Percentiles rank a stretch among this genome's conserved stretches.
Conservation (phyloP, 1,140 invertebrate genomes). For the Telenomus remus region DNA sequence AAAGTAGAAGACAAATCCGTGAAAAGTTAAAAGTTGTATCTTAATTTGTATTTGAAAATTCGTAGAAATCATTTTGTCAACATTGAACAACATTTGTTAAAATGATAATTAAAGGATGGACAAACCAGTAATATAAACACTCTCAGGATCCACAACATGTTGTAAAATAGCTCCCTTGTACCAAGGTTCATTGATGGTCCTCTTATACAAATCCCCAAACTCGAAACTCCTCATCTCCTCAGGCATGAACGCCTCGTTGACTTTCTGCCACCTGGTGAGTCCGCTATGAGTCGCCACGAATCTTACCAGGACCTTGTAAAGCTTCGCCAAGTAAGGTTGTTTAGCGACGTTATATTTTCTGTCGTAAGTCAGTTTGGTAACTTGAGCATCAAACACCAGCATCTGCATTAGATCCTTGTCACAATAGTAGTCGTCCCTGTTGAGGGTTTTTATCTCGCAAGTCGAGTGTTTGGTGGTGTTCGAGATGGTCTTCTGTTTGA, state of each 20-base stretch:
- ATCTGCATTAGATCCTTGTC: slow-evolving; percentile 90
- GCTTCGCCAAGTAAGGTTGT: slow-evolving; percentile 35
- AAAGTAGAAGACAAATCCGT: too few species aligned
- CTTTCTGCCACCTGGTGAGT: slow-evolving; percentile 85
- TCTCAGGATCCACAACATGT: slow-evolving; percentile 83
- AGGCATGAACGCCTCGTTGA: slow-evolving; percentile 14
- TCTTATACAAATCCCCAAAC: slow-evolving; percentile 86
- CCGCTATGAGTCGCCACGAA: slow-evolving; percentile 93
- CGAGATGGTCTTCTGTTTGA: slow-evolving; percentile 10
- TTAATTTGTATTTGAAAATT: too few species aligned
- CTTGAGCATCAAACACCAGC: slow-evolving; percentile 90
- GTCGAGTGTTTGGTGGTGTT: slow-evolving; percentile 13
- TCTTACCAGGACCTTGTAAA: slow-evolving; percentile 83
- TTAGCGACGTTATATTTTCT: slow-evolving; percentile 77
- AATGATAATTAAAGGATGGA: too few species aligned
- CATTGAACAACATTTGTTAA: too few species aligned
- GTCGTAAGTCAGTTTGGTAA: slow-evolving; percentile 83
- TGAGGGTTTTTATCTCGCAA: slow-evolving; percentile 79
- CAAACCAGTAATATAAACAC: slow-evolving; percentile 67
- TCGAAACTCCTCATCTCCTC: slow-evolving; percentile 74
- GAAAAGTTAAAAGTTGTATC: too few species aligned
- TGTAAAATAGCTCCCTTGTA: slow-evolving; percentile 93
- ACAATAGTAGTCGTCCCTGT: slow-evolving; percentile 85
- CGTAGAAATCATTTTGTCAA: too few species aligned
- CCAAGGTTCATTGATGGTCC: slow-evolving; percentile 93